These are phyloP conservation scores for Oreochromis tanganicae DNA, from an alignment of 2,113 vertebrate genomes.

Conservation along the genomic window DNA sequence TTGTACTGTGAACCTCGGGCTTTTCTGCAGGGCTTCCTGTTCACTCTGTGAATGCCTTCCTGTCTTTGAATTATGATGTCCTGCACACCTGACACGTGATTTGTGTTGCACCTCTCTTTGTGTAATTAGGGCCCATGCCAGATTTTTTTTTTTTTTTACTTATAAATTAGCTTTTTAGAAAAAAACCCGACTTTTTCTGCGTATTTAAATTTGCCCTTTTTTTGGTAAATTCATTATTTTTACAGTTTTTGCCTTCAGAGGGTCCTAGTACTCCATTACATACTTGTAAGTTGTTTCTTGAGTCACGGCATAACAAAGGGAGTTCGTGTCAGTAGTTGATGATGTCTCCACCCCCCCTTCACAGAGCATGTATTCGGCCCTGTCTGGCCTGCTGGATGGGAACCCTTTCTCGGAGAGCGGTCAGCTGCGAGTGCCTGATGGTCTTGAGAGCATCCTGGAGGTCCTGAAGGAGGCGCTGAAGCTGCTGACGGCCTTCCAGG, in stretches of 20 bases:
- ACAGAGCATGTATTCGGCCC: constrained; percentile 72
- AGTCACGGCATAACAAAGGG: not conserved
- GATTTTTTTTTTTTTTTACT: not conserved
- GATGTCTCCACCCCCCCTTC: not conserved
- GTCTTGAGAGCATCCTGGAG: constrained; percentile 61
- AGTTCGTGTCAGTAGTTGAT: rapidly evolving
- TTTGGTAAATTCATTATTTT: not conserved
- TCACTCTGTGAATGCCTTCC: not conserved
- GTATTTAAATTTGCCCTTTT: not conserved
- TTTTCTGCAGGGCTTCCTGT: constrained; percentile 19
- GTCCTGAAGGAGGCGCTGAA: constrained; percentile 71
- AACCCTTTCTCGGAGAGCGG: constrained; percentile 74
- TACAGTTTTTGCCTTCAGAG: not conserved
- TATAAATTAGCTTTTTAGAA: not conserved
- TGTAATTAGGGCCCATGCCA: not conserved
- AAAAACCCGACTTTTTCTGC: not conserved
- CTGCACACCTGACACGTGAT: not conserved
- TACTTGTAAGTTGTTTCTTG: rapidly evolving
- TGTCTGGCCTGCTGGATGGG: constrained; percentile 72
- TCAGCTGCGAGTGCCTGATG: constrained; percentile 58
- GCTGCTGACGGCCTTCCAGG: constrained; percentile 66
- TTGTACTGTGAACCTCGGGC: not conserved
- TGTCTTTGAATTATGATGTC: not conserved
- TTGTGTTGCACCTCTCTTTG: not conserved
- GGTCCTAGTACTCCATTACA: rapidly evolving